Evolutionary conservation across 1,140 invertebrate species (phyloP).

Genomic region (Copidosoma floridanum): DNA sequence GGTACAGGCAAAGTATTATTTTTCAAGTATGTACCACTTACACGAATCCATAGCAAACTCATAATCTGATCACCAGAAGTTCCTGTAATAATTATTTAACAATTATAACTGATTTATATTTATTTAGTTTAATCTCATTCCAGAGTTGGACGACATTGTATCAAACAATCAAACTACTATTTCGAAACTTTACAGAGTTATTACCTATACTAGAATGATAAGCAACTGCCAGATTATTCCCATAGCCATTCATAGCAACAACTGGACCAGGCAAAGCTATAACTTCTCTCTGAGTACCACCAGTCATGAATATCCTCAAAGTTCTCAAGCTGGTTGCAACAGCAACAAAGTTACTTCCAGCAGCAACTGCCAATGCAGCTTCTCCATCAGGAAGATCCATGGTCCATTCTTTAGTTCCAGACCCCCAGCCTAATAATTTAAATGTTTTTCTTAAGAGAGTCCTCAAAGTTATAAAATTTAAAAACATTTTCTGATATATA

Average conservation of each 20-base stretch:
- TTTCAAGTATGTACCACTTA: slow-evolving; percentile 47
- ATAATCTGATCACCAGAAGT: slow-evolving; percentile 60
- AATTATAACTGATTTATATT: background rate
- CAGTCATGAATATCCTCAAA: slow-evolving; percentile 79
- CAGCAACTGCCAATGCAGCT: slow-evolving; percentile 69
- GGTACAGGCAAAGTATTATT: slow-evolving; percentile 64
- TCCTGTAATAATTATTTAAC: slow-evolving; percentile 21
- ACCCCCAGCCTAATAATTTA: slow-evolving; percentile 57
- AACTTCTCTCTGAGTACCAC: slow-evolving; percentile 82
- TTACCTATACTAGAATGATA: slow-evolving; percentile 70
- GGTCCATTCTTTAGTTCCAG: slow-evolving; percentile 87
- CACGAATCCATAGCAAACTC: slow-evolving; percentile 57
- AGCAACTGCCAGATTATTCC: slow-evolving; percentile 71
- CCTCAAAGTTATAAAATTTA: background rate
- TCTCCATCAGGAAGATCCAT: slow-evolving; percentile 74
- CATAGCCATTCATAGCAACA: slow-evolving; percentile 68
- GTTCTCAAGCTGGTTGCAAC: slow-evolving; percentile 72
- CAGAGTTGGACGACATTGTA: too few species aligned
- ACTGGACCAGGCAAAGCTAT: slow-evolving; percentile 71
- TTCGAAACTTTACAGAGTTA: background rate
- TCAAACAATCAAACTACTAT: too few species aligned
- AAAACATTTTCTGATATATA: too few species aligned
- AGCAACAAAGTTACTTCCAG: slow-evolving; percentile 74
- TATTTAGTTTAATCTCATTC: too few species aligned
- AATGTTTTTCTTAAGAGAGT: too few species aligned